Base-by-base conservation (phyloP, 2,113 vertebrate species). In the Nerophis lumbriciformis region DNA sequence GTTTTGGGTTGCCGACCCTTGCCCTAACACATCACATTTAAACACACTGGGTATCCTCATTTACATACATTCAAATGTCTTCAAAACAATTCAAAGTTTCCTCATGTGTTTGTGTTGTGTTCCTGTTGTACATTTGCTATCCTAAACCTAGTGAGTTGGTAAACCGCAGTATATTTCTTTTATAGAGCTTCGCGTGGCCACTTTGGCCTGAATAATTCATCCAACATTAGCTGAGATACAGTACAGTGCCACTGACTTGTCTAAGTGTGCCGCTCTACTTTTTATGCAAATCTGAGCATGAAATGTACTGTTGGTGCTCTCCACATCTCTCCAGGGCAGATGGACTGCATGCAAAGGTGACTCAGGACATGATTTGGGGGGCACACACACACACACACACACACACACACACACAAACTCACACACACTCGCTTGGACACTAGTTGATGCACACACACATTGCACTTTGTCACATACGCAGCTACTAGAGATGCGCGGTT, bases 261-360 rank as follows among this genome's bases (percentile, higher is more conserved):
- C 60, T 48, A 38, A 49, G 59, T 50, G 21, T 21, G 42, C 45
- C 47, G 11, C 48, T 70, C 53, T 38, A 36, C 12, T 71, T 49
- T 69, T 64, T 63, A 76, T 79, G 76, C 68, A 73, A 82, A 82
- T 55, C 45, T 49, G 67, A 73, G 59, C 51, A 5, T 6, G 50
- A 73, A 60, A 81, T 69, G 53, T 76, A 69, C 77, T 69, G 66
- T 82, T 78, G 78, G 75, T 75, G 75, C 60, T 56, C 39, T 65
- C 48, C 73, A 68, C 65, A 5, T 56, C 53, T 62, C 74, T 73
- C 35, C 1, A 36, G 67, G 75, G 65, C 38, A 45, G 6, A 58
- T 21, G 5, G 68, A 73, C 56, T 55, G 65, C 66, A 73, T 69
- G 71, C 63, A 67, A 66, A 73, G 79, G 59, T 51, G n/a, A 71